These are phyloP conservation scores for Strigamia maritima DNA, from an alignment of 2,888 invertebrate species.

Conservation along the genomic window DNA sequence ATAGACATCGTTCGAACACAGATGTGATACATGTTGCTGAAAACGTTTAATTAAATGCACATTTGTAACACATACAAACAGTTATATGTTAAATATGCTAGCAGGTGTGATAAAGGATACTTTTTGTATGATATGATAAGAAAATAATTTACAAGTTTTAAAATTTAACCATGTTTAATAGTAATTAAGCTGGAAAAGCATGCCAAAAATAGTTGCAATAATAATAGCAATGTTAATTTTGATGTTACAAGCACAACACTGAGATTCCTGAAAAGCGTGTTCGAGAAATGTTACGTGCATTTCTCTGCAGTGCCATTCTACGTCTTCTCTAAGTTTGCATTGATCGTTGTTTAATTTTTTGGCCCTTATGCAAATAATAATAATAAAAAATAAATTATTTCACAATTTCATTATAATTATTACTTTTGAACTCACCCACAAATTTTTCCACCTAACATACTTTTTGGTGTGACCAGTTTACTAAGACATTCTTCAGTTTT, in stretches of 20 bases:
- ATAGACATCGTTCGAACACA: too few relatives aligned
- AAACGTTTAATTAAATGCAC: too few relatives aligned
- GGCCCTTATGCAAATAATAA: not conserved
- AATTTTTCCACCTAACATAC: not conserved
- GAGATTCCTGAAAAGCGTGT: not conserved
- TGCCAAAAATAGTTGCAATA: not conserved
- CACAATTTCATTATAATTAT: not conserved
- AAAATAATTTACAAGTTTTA: not conserved
- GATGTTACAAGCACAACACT: not conserved
- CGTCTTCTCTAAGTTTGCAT: not conserved
- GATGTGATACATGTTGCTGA: too few relatives aligned
- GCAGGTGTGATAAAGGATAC: too few relatives aligned
- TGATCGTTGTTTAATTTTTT: not conserved
- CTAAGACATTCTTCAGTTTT: not conserved
- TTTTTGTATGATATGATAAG: not conserved
- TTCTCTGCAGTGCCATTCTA: not conserved
- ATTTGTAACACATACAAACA: too few relatives aligned
- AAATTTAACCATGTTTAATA: not conserved
- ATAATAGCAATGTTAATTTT: not conserved
- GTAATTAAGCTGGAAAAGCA: not conserved
- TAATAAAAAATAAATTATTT: not conserved
- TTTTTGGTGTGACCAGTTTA: not conserved
- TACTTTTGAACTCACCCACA: not conserved
- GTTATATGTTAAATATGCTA: too few relatives aligned
- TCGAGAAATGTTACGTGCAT: not conserved